Percentiles rank a stretch among this genome's conserved stretches.
phyloP scores from a whole-genome alignment of 2,888 invertebrate species.

The Lithophane socia region DNA sequence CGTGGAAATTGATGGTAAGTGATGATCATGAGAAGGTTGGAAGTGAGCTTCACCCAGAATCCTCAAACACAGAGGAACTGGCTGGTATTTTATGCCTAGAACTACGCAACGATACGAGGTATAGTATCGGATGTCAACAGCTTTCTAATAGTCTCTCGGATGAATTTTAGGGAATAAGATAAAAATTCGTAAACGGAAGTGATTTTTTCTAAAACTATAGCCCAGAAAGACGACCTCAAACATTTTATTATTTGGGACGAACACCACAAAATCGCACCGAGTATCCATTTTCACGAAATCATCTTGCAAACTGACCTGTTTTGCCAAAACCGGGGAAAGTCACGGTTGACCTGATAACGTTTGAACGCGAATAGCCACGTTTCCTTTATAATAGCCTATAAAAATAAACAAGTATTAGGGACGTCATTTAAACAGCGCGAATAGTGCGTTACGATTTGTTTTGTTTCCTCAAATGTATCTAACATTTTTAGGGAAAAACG shows the following conservation, averaged over 20 bases:
- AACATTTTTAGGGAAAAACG: conserved; percentile 30
- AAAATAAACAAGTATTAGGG: conserved; percentile 60
- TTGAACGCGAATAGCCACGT: conserved; percentile 40
- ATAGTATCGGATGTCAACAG: neutral
- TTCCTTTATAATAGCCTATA: conserved; percentile 60
- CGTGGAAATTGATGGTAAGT: too few species aligned
- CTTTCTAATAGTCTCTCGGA: neutral
- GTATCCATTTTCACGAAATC: conserved; percentile 37
- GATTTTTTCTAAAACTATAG: neutral
- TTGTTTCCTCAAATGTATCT: conserved; percentile 53
- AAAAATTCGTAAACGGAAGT: neutral
- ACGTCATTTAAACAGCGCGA: conserved; percentile 46
- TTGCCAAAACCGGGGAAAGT: conserved; percentile 47
- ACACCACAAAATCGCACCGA: conserved; percentile 6
- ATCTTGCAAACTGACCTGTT: conserved; percentile 57
- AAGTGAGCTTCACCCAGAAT: too few species aligned
- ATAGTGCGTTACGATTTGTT: conserved; percentile 59
- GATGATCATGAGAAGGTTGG: too few species aligned
- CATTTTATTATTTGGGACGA: conserved; percentile 11
- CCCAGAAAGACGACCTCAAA: neutral
- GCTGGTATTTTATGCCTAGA: neutral
- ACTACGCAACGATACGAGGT: neutral
- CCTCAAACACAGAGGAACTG: too few species aligned
- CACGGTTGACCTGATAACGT: conserved; percentile 60
- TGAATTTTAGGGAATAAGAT: neutral